Evolutionary conservation across 2,797 vertebrate genomes (phyloP), one percentile per base, ranked within the genome.

Genomic region (Pteropus rufus): DNA sequence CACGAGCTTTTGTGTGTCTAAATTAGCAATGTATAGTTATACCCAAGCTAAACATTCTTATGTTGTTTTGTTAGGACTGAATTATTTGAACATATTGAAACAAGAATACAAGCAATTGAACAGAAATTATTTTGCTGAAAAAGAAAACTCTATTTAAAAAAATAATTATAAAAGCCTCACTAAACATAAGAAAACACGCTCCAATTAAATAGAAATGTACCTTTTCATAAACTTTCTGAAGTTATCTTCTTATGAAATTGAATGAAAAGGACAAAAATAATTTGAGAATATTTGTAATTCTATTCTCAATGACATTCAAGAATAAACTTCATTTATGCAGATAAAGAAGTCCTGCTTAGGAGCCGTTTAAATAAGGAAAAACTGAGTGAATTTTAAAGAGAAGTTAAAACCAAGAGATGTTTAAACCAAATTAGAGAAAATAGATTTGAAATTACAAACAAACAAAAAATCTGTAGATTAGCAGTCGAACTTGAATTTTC

Each of bases 351-450:
- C 12, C 26, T 67, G 21, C 62, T 96, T 84, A 92, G 54, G 34
- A 75, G 44, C 3, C 14, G 82, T 54, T 73, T 95, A 81, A 89
- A 67, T 21, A 16, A 75, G 24, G 24, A 75, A 85, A 85, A 72
- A 16, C 0, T 73, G 16, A 94, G 31, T 56, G 24, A 83, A 95
- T 29, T 93, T 88, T 54, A 83, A 26, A 77, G 21, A 89, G 19
- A 95, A 67, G 31, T 76, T 91, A 70, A 89, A 85, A 54, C 65
- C 24, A 23, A 89, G 77, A 95, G 19, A 94, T 62, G 26, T 76
- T 91, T 65, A 89, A 89, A 54, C 60, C 29, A 23, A 89, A 82
- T 24, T 0, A 89, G 10, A 39, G 67, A 82, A n/a, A 56, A 85
- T 8, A 31, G 4, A 41, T 82, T 83, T 49, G 49, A 49, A 49